These are phyloP conservation scores for Orbicella faveolata DNA, from an alignment of 64 coral and sea anemone genomes.

Conservation along the genomic window DNA sequence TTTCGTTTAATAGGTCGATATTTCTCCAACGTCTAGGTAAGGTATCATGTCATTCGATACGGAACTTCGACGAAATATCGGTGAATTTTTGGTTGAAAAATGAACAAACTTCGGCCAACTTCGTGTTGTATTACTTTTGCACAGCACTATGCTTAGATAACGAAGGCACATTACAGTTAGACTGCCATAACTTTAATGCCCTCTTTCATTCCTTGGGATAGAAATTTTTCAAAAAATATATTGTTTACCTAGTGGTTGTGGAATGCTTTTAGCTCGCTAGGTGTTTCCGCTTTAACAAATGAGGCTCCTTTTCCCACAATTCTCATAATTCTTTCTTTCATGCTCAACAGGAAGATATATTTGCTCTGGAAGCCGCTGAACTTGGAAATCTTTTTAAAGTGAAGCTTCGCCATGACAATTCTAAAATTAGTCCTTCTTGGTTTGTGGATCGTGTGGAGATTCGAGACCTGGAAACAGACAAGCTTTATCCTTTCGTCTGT, in stretches of 20 bases:
- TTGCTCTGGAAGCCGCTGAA: conserved; percentile 90
- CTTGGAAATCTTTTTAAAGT: conserved; percentile 89
- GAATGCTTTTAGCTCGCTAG: not conserved
- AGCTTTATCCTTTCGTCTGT: conserved; percentile 72
- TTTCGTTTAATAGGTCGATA: too few species aligned
- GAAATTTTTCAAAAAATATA: not conserved
- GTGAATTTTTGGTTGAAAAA: too few species aligned
- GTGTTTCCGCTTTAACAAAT: not conserved
- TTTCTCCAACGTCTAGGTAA: too few species aligned
- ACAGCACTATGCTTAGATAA: too few species aligned
- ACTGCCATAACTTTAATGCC: too few species aligned
- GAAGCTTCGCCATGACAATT: conserved; percentile 86
- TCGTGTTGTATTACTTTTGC: too few species aligned
- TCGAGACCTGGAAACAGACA: conserved; percentile 62
- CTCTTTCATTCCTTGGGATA: too few species aligned
- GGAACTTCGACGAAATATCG: too few species aligned
- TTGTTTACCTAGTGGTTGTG: too few species aligned
- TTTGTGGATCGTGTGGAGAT: conserved; percentile 89
- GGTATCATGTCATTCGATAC: too few species aligned
- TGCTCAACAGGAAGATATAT: conserved; percentile 80
- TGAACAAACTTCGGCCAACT: too few species aligned
- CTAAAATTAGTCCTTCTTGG: conserved; percentile 86
- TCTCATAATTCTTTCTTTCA: not conserved
- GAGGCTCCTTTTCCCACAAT: not conserved
- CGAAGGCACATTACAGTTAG: too few species aligned